Conservation (phyloP, 2,113 vertebrate species). For the Platycercus adscitus region DNA sequence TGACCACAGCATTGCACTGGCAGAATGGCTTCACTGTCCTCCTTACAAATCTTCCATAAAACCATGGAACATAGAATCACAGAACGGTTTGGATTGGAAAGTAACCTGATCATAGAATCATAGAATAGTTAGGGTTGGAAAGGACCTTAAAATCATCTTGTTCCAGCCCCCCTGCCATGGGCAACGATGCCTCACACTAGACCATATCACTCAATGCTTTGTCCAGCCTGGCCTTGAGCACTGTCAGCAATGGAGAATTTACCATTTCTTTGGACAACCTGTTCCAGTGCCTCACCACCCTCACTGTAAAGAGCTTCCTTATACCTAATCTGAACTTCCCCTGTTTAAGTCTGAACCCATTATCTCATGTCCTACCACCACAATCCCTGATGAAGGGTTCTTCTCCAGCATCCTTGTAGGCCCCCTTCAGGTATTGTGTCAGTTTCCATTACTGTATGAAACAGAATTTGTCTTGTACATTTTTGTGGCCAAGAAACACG, state of each 20-base stretch:
- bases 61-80: neutral
- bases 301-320: neutral
- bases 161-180: neutral
- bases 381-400: neutral
- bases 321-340: neutral
- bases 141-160: neutral
- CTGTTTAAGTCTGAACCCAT: neutral
- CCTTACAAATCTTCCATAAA: neutral
- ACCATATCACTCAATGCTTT: neutral
- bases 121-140: neutral
- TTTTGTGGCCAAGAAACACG: neutral
- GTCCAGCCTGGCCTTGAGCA: neutral
- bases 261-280: neutral
- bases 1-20: neutral
- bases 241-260: neutral
- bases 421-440: neutral
- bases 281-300: neutral
- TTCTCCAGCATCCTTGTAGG: neutral
- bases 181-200: neutral
- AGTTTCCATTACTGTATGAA: neutral
- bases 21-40: neutral
- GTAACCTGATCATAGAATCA: neutral
- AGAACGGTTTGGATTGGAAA: neutral
- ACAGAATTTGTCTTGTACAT: neutral
- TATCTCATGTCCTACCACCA: neutral